Evolutionary conservation across 2,797 vertebrate species (phyloP), one percentile per base, ranked within the genome.

Genomic region (Leucoraja ocellata): DNA sequence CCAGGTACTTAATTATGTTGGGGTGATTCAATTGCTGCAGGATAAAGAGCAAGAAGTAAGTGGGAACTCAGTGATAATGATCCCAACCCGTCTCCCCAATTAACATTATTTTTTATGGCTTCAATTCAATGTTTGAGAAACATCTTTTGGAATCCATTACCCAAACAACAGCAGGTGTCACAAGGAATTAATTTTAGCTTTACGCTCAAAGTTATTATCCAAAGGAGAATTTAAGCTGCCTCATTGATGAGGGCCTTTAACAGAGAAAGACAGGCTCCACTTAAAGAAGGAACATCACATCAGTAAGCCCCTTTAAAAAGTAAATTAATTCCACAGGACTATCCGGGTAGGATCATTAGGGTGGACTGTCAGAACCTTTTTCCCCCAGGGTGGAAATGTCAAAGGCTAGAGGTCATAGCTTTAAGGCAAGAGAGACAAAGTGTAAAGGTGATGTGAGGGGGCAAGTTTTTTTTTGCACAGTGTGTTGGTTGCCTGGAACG

Each of bases 1-100:
- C 98, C 94, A 99, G 95, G 94, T 99, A 99, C 95, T 99, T 99
- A 93, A 99, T 99, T 58, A 99, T 96, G 93, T 99, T 99, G 9
- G 98, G 98, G 93, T 99, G 98, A 96, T 99, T 99, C 95, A 99
- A 94, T 97, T 97, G 97, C 97, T 97, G 95, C 93, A 93, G 91
- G 93, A 0, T 68, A 93, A 65, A 63, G 61, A 76, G 21, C n/a
- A 39, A 58, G 7, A 11, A 92, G 36, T 23, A 73, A 77, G 25
- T 93, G 74, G n/a, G 2, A 46, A 54, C n/a, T 32, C 84, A 32
- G 36, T 2, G 13, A 77, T 78, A 93, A 93, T 58, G 71, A 93
- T 78, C 54, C 91, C 39, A 77, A 58, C 58, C 18, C 36, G n/a
- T 88, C 63, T 88, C 84, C 68, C 65, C 84, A 88, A 88, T 88